Conservation (phyloP, 2,113 vertebrate species). For the Halichoerus grypus region DNA sequence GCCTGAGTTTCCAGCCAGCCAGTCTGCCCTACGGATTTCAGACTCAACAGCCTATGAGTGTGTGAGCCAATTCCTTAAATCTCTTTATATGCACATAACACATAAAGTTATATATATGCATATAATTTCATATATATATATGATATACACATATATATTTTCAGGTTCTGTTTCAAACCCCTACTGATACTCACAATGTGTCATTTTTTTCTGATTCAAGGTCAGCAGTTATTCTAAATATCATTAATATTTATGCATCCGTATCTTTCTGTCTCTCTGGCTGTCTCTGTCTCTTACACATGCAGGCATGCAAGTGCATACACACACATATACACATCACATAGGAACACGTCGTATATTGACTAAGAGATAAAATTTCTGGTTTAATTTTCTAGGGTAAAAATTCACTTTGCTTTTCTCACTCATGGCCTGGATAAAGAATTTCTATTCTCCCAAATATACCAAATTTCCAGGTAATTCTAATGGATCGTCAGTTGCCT, state of each 20-base stretch:
- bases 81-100: background rate
- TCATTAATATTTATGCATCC: background rate
- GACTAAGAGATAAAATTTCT: background rate
- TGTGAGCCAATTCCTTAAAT: background rate
- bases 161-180: background rate
- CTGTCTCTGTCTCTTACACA: background rate
- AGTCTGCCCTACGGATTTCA: background rate
- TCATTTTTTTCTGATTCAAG: background rate
- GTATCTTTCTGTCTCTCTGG: background rate
- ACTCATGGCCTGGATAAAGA: background rate
- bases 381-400: background rate
- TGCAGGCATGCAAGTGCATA: background rate
- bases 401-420: conserved; percentile 6
- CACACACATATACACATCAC: background rate
- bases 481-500: background rate
- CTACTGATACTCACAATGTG: background rate
- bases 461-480: background rate
- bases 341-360: background rate
- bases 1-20: background rate
- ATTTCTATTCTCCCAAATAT: background rate
- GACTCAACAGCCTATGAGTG: background rate
- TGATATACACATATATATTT: background rate
- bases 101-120: background rate
- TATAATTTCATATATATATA: background rate
- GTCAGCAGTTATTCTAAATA: conserved; percentile 6